Conservation (phyloP, 2,113 vertebrate species). For the Diadophis punctatus region DNA sequence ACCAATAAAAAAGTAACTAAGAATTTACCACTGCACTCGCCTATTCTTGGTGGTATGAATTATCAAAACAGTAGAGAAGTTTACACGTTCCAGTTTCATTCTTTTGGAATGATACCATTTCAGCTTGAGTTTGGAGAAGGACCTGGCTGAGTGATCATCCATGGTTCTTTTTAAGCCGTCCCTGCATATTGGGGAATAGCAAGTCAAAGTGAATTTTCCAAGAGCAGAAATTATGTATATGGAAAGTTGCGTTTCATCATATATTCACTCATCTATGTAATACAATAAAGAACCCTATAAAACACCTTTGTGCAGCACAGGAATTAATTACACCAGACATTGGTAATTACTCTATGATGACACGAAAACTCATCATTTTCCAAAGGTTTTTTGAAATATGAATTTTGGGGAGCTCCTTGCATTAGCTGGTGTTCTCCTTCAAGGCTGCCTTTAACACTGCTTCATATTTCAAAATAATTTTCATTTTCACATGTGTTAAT, state of each 20-base stretch:
- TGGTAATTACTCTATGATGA: background rate
- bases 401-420: background rate
- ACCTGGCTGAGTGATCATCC: background rate
- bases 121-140: background rate
- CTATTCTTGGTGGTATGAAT: background rate
- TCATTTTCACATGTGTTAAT: background rate
- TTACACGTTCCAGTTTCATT: background rate
- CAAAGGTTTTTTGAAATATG: background rate
- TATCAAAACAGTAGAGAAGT: too few species aligned
- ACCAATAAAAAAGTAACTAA: background rate
- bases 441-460: background rate
- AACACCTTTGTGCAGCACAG: background rate
- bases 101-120: background rate
- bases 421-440: background rate
- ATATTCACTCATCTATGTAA: background rate
- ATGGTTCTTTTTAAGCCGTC: background rate
- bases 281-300: background rate
- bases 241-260: background rate
- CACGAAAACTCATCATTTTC: background rate
- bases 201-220: background rate
- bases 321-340: background rate
- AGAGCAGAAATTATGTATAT: background rate
- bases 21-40: background rate
- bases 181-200: background rate
- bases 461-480: background rate